Base-by-base conservation (phyloP, 1,140 invertebrate genomes). In the Sesamia nonagrioides region DNA sequence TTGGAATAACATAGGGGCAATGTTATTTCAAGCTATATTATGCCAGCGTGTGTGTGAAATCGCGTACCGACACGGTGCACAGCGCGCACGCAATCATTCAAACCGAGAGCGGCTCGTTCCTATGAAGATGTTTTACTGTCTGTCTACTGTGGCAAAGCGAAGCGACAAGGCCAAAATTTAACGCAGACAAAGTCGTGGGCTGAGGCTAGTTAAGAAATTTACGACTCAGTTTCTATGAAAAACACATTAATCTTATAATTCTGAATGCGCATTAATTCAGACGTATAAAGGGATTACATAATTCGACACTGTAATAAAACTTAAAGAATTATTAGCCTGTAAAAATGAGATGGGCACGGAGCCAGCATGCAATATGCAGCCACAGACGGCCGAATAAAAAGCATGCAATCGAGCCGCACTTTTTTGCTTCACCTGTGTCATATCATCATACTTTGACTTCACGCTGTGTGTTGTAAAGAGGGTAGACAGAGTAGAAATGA, bases 241-340 rank as follows among this genome's bases (percentile, higher is more conserved):
- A 35, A 60, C 15, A 15, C 56, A 60, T 60, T 5, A 60, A 33
- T 27, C 27, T 27, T 3, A 45, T 58, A 17, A 45, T 21, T n/a
- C 6, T 8, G 1, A 48, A 11, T 9, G 0, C 40, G 18, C 63
- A 48, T 48, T 66, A 66, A 45, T 45, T 7, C 13, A 9, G 60
- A 61, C 42, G 18, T 71, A 54, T 45, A 63, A 18, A 60, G 33
- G 11, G 63, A 79, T 82, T 83, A 61, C 75, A 80, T 78, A 80
- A 83, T 82, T 80, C 75, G 69, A 82, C 75, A 77, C 27, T 61
- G 77, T 75, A 80, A 80, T 84, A 84, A 82, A 82, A 80, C 77
- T 78, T 76, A 78, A 78, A 82, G 78, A 84, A 77, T 82, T 82
- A 84, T 84, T 84, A 82, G 78, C 76, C 77, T 80, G 78, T 82